Conservation (phyloP, 2,797 vertebrate genomes). For the Tokudaia muenninki region DNA sequence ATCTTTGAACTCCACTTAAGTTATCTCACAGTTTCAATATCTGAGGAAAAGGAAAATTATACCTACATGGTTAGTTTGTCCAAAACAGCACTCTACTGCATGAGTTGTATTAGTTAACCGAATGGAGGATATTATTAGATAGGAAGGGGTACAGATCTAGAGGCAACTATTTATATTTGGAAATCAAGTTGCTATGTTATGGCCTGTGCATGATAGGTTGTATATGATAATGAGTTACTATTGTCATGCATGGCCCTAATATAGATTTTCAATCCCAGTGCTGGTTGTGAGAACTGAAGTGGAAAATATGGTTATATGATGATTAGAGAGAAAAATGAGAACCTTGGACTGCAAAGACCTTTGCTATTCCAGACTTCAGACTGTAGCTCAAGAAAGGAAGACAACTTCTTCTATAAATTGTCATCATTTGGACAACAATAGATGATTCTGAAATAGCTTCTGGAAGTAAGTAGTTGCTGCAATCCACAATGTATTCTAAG, state of each 20-base stretch:
- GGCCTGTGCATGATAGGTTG: background rate
- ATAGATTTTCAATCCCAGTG: background rate
- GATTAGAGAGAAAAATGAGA: background rate
- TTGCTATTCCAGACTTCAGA: background rate
- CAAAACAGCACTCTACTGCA: background rate
- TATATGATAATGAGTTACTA: background rate
- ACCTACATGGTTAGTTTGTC: background rate
- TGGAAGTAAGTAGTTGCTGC: background rate
- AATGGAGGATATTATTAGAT: constrained; percentile 2
- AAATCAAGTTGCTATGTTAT: constrained; percentile 21
- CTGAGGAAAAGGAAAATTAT: constrained; percentile 25
- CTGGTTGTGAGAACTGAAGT: background rate
- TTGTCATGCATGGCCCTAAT: background rate
- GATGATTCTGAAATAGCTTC: background rate
- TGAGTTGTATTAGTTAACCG: background rate
- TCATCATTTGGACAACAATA: background rate
- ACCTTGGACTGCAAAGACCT: background rate
- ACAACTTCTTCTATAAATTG: background rate
- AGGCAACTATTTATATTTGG: constrained; percentile 3
- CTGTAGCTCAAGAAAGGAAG: background rate
- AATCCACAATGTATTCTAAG: background rate
- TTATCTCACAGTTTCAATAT: constrained; percentile 9
- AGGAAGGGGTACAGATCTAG: background rate
- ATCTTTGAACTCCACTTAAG: constrained; percentile 45
- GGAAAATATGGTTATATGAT: background rate